Conservation (phyloP, 1,140 invertebrate genomes). For the Aphis gossypii region DNA sequence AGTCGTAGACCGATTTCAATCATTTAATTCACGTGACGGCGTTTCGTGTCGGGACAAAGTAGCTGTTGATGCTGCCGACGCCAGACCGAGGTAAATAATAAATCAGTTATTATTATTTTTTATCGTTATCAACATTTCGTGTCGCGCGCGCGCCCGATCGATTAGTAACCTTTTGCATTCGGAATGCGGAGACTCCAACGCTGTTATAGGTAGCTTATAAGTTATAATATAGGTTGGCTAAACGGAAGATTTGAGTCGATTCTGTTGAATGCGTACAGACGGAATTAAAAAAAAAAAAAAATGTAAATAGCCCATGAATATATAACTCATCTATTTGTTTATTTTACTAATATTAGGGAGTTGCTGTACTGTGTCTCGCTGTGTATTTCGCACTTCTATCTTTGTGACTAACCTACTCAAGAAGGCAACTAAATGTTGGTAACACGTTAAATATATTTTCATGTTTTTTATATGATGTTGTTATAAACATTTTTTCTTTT, state of each 20-base stretch:
- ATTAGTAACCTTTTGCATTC: neutral
- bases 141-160: neutral
- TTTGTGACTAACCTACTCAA: neutral
- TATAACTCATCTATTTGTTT: neutral
- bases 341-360: neutral
- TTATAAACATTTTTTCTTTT: neutral
- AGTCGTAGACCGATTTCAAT: neutral
- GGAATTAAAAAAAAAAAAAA: neutral
- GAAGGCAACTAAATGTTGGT: neutral
- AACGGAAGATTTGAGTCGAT: neutral
- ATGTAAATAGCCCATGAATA: no score
- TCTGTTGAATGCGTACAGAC: neutral
- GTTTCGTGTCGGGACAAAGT: neutral
- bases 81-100: neutral
- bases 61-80: neutral
- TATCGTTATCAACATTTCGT: neutral
- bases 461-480: neutral
- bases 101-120: neutral
- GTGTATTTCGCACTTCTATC: neutral
- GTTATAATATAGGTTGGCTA: neutral
- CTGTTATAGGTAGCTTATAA: neutral
- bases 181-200: neutral
- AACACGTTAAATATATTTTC: no score
- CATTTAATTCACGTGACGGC: neutral
- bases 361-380: neutral